A percentile compares a stretch with the other conserved stretches of the same genome.
These are phyloP conservation scores for Diabrotica virgifera DNA, from an alignment of 1,140 invertebrate genomes.

Conservation along the genomic window DNA sequence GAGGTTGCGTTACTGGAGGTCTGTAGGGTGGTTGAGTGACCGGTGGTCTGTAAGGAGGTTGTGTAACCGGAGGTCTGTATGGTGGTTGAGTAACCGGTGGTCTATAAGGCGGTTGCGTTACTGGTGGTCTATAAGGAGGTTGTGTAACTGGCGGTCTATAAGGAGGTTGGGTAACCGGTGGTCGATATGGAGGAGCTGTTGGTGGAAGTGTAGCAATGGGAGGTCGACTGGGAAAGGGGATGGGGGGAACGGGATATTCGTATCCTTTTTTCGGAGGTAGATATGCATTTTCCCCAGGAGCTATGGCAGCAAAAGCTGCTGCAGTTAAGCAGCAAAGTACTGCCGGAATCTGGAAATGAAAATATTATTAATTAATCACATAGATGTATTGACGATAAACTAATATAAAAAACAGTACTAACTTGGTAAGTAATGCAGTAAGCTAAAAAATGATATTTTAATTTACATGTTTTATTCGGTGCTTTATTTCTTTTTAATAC, in stretches of 20 bases:
- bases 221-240: conserved; percentile 52
- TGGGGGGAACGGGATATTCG: conserved; percentile 56
- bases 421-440: neutral
- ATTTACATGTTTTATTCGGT: too few species aligned
- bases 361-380: conserved; percentile 11
- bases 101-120: conserved; percentile 16
- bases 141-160: conserved; percentile 38
- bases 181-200: conserved; percentile 25
- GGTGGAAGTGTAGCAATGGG: conserved; percentile 36
- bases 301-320: conserved; percentile 43
- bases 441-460: too few species aligned
- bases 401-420: too few species aligned
- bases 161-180: conserved; percentile 30
- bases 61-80: conserved; percentile 21
- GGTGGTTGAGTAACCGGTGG: conserved; percentile 25
- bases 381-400: too few species aligned
- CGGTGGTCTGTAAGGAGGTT: conserved; percentile 32
- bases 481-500: too few species aligned
- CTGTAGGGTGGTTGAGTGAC: conserved; percentile 10
- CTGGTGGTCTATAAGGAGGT: conserved; percentile 28
- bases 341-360: conserved; percentile 43
- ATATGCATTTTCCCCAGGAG: conserved; percentile 59
- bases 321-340: conserved; percentile 48
- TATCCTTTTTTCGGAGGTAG: conserved; percentile 58
- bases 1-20: conserved; percentile 16